Conservation (phyloP, 2,888 invertebrate species). For the Exocentrus adspersus region DNA sequence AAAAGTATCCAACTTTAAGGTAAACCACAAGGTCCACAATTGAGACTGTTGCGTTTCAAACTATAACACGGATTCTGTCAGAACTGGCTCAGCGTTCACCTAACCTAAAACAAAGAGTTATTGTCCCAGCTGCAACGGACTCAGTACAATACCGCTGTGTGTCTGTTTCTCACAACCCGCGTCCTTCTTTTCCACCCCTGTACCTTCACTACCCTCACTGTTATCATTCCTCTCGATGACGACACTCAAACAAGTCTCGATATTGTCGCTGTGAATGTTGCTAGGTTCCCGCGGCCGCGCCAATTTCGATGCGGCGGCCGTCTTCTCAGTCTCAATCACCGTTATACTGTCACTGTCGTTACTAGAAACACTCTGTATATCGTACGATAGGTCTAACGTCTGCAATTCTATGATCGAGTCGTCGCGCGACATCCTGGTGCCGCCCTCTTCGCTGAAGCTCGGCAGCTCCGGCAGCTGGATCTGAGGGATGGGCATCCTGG, state of each 20-base stretch:
- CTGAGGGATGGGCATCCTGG: slow-evolving; percentile 46
- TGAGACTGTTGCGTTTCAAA: no score
- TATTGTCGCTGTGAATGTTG: slow-evolving; percentile 58
- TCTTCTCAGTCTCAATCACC: slow-evolving; percentile 47
- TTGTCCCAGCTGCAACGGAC: slow-evolving; percentile 71
- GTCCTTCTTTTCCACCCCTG: slow-evolving; percentile 32
- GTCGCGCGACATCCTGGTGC: slow-evolving; percentile 52
- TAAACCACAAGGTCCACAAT: no score
- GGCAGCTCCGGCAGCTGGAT: slow-evolving; percentile 53
- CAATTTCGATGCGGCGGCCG: slow-evolving; percentile 51
- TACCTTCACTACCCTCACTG: slow-evolving; percentile 43
- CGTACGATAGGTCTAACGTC: slow-evolving; percentile 59
- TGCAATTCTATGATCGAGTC: slow-evolving; percentile 64
- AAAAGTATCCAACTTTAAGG: no score
- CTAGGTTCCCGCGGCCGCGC: slow-evolving; percentile 56
- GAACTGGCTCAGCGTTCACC: slow-evolving; percentile 28
- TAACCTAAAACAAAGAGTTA: slow-evolving; percentile 50
- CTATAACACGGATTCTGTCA: slow-evolving; percentile 21
- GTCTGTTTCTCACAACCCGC: slow-evolving; percentile 53
- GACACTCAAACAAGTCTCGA: slow-evolving; percentile 66
- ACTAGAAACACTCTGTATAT: slow-evolving; percentile 58
- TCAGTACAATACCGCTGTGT: slow-evolving; percentile 71
- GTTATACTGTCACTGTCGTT: slow-evolving; percentile 50
- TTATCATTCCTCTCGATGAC: slow-evolving; percentile 58
- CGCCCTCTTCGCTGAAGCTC: slow-evolving; percentile 44